Percentiles rank a stretch among this genome's conserved stretches.
These are phyloP conservation scores for Lottia gigantea DNA, from an alignment of 2,888 invertebrate species.

Conservation along the genomic window DNA sequence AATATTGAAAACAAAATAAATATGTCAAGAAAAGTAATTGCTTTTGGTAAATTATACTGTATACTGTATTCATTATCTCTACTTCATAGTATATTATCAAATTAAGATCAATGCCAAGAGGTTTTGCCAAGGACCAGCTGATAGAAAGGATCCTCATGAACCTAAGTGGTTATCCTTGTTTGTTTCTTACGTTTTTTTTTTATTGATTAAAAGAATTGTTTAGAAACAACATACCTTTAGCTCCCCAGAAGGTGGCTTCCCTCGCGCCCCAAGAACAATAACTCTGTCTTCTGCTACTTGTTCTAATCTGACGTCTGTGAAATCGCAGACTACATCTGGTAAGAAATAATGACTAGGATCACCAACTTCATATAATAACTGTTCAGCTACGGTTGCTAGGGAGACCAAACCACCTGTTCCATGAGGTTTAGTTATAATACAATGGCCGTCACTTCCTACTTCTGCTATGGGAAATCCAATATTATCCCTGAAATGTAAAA, in stretches of 20 bases:
- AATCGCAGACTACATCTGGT: constrained; percentile 71
- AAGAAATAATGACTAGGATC: constrained; percentile 69
- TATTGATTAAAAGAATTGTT: too few species aligned
- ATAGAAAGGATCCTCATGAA: too few species aligned
- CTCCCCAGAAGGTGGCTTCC: constrained; percentile 66
- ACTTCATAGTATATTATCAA: too few species aligned
- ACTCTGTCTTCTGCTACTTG: constrained; percentile 58
- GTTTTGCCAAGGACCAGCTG: too few species aligned
- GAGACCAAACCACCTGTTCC: constrained; percentile 70
- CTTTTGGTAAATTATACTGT: too few species aligned
- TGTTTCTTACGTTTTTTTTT: too few species aligned
- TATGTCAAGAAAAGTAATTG: too few species aligned
- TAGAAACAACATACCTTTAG: too few species aligned
- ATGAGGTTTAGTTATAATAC: constrained; percentile 69
- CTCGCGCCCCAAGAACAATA: constrained; percentile 68
- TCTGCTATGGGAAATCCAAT: constrained; percentile 71
- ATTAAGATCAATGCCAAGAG: too few species aligned
- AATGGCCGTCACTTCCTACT: constrained; percentile 65
- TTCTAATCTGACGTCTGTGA: constrained; percentile 66
- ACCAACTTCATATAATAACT: constrained; percentile 71
- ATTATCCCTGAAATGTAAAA: constrained; percentile 59
- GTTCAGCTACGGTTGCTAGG: constrained; percentile 69
- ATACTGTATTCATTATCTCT: too few species aligned
- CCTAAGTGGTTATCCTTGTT: too few species aligned
- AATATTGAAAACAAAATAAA: too few species aligned